Evolutionary conservation across 2,113 vertebrate species (phyloP).

Genomic region (Gymnarchus niloticus): DNA sequence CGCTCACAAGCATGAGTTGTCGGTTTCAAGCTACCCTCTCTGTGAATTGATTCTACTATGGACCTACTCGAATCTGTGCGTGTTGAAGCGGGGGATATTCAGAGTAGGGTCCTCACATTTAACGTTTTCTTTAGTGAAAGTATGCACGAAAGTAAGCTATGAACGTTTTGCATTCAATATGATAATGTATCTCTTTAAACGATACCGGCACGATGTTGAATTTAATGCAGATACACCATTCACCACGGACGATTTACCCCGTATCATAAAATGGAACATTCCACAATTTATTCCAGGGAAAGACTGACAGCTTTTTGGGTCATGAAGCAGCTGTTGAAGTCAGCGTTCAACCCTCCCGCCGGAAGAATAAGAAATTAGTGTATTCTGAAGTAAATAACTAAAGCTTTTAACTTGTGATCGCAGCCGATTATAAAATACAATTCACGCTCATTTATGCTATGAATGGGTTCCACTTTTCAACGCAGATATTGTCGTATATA

Average conservation of each 20-base stretch:
- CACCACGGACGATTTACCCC: slow-evolving; percentile 27
- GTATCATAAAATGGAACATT: slow-evolving; percentile 59
- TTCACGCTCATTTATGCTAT: slow-evolving; percentile 18
- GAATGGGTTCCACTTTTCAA: neutral
- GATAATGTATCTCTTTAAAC: neutral
- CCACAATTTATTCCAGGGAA: slow-evolving; percentile 85
- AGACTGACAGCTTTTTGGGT: slow-evolving; percentile 87
- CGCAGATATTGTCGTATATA: neutral
- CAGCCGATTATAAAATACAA: slow-evolving; percentile 48
- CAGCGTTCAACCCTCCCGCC: slow-evolving; percentile 69
- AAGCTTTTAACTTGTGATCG: slow-evolving; percentile 54
- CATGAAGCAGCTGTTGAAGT: slow-evolving; percentile 83
- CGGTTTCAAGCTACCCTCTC: slow-evolving; percentile 78
- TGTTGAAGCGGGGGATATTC: slow-evolving; percentile 43
- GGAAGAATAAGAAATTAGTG: slow-evolving; percentile 79
- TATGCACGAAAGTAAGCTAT: neutral
- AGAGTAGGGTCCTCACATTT: neutral
- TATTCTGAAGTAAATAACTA: slow-evolving; percentile 80
- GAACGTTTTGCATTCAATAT: neutral
- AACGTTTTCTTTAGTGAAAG: neutral
- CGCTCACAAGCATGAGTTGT: slow-evolving; percentile 63
- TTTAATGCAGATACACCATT: neutral
- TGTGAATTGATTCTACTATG: slow-evolving; percentile 81
- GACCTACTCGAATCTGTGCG: slow-evolving; percentile 58
- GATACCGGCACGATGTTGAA: neutral